Conservation (phyloP, 2,113 vertebrate species). For the Zapus hudsonius region DNA sequence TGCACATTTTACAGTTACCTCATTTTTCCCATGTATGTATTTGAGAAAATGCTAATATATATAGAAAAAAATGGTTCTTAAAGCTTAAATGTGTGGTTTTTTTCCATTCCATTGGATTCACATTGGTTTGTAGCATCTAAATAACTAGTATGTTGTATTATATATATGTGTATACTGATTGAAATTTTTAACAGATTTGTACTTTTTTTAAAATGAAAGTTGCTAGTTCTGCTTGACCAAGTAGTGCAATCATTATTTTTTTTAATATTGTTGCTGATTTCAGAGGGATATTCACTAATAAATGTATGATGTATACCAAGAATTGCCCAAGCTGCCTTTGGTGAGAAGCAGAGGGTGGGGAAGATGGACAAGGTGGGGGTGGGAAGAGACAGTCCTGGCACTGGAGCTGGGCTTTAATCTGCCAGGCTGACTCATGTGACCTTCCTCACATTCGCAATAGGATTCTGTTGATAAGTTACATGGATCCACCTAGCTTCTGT, state of each 20-base stretch:
- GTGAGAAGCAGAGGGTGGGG: background rate
- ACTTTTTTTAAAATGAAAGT: slow-evolving; percentile 99
- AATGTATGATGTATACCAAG: slow-evolving; percentile 99
- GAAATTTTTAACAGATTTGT: slow-evolving; percentile 99
- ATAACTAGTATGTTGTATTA: slow-evolving; percentile 99
- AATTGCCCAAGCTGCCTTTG: background rate
- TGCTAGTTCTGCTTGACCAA: slow-evolving; percentile 99
- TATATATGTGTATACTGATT: slow-evolving; percentile 99
- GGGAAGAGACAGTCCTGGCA: background rate
- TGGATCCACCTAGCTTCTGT: background rate
- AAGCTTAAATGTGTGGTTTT: slow-evolving; percentile 95
- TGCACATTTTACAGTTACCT: slow-evolving; percentile 99
- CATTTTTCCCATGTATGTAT: slow-evolving; percentile 99
- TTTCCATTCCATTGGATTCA: slow-evolving; percentile 99
- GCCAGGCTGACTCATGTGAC: background rate
- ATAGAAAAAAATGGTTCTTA: slow-evolving; percentile 99
- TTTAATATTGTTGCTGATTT: slow-evolving; percentile 99
- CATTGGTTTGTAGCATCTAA: slow-evolving; percentile 99
- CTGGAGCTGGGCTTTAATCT: too few relatives aligned
- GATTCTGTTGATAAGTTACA: background rate
- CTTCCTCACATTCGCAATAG: too few relatives aligned
- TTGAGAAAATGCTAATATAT: slow-evolving; percentile 99
- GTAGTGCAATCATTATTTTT: slow-evolving; percentile 99
- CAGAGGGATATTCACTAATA: slow-evolving; percentile 99
- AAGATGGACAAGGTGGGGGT: fast-evolving